Evolutionary conservation across 2,888 invertebrate genomes (phyloP), one percentile per base, ranked within the genome.

Genomic region (Apocheima hispidaria): DNA sequence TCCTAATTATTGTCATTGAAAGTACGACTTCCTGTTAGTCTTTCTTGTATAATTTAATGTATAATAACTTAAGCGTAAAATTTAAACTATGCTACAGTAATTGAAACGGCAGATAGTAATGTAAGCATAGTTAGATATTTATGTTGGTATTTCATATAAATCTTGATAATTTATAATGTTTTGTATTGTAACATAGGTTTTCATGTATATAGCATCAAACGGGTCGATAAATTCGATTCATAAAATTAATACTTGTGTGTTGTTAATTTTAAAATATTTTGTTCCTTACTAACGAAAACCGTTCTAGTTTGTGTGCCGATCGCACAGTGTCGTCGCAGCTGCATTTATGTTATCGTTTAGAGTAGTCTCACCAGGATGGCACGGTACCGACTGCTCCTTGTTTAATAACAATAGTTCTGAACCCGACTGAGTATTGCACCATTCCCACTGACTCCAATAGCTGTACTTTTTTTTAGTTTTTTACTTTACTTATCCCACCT

Each of bases 401-500:
- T 60, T 61, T 65, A 72, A 77, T 75, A 72, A 78, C 79, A 81
- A 79, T 78, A 82, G 77, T 65, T 72, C 66, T 62, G 64, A 63
- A 69, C 73, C 72, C 56, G 82, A 84, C 82, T 83, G 83, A 84
- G 63, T 71, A 73, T 72, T 63, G 59, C 77, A 78, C 77, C 82
- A 84, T 85, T 84, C 82, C 80, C 79, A 79, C 79, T 77, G 73
- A 76, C 63, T 75, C 69, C 76, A 69, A 77, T 78, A 80, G 75
- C 75, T 79, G 69, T 71, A 78, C 75, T 65, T 71, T 50, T 71
- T 50, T 62, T 64, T 71, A 75, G 69, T 77, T 74, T 65, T 69
- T 63, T 72, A 72, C 70, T 78, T 57, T 82, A 78, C 82, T 79
- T 73, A 82, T 84, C 88, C 89, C 89, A 90, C 89, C 89, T 87